These are phyloP conservation scores for Mustela nigripes DNA, from an alignment of 2,113 vertebrate species.

Conservation along the genomic window DNA sequence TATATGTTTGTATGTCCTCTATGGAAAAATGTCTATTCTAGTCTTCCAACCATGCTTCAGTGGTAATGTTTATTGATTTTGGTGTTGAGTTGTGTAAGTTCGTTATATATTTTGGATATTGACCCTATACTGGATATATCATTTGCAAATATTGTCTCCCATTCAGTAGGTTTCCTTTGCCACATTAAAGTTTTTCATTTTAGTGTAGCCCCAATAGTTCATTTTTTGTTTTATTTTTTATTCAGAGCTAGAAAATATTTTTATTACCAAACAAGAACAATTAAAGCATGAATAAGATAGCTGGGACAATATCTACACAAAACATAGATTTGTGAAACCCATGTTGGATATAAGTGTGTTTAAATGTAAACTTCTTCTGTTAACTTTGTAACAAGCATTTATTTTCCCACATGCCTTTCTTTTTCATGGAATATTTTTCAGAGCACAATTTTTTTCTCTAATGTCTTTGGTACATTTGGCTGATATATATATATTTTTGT, in stretches of 20 bases:
- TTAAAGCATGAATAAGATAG: not conserved
- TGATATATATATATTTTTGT: not conserved
- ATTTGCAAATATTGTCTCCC: not conserved
- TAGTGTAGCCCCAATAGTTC: not conserved
- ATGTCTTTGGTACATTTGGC: not conserved
- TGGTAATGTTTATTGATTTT: not conserved
- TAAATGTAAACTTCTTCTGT: not conserved
- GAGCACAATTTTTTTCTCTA: not conserved
- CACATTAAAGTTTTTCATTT: not conserved
- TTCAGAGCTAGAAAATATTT: not conserved
- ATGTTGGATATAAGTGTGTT: not conserved
- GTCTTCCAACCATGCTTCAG: not conserved
- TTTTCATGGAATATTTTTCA: conserved; percentile 10
- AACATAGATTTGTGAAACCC: not conserved
- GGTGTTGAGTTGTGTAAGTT: not conserved
- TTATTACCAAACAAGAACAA: not conserved
- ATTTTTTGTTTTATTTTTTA: not conserved
- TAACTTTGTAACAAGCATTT: conserved; percentile 30
- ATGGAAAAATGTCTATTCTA: not conserved
- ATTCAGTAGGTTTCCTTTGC: not conserved
- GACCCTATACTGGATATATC: not conserved
- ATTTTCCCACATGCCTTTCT: not conserved
- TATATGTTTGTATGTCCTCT: not conserved
- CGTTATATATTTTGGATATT: not conserved
- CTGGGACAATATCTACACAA: not conserved